These are phyloP conservation scores for Xenops minutus DNA, from an alignment of 2,797 vertebrate genomes.

Conservation along the genomic window DNA sequence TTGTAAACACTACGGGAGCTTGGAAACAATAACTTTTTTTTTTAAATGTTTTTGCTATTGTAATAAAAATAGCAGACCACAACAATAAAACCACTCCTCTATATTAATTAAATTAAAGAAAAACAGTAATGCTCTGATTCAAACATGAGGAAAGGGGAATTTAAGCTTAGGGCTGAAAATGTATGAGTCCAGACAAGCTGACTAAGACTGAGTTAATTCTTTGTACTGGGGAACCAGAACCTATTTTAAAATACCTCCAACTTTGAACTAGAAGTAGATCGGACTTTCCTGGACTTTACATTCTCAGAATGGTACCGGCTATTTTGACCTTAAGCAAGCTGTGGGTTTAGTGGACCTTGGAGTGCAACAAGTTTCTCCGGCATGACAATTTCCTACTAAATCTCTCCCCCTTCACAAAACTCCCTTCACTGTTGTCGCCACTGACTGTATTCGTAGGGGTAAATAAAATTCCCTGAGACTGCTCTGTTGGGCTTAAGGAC, in stretches of 20 bases:
- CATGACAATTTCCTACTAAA: background rate
- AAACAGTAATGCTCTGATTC: background rate
- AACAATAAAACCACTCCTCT: background rate
- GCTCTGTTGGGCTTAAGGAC: background rate
- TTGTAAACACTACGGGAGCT: slow-evolving; percentile 17
- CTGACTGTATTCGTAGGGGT: background rate
- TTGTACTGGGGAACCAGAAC: background rate
- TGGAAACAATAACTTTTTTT: background rate
- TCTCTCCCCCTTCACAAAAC: background rate
- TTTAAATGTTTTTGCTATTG: background rate
- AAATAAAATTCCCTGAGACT: background rate
- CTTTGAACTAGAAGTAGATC: background rate
- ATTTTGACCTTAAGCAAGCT: background rate
- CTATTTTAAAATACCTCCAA: background rate
- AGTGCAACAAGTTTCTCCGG: background rate
- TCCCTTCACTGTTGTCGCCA: background rate
- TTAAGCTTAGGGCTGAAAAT: background rate
- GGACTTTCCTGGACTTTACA: background rate
- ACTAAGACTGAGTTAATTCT: background rate
- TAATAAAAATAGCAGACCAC: slow-evolving; percentile 37
- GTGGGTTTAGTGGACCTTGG: background rate
- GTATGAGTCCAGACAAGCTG: background rate
- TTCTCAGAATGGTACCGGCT: background rate
- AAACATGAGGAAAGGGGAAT: background rate
- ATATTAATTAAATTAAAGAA: background rate